Conservation (phyloP, 2,797 vertebrate species). For the Gambelia wislizenii region DNA sequence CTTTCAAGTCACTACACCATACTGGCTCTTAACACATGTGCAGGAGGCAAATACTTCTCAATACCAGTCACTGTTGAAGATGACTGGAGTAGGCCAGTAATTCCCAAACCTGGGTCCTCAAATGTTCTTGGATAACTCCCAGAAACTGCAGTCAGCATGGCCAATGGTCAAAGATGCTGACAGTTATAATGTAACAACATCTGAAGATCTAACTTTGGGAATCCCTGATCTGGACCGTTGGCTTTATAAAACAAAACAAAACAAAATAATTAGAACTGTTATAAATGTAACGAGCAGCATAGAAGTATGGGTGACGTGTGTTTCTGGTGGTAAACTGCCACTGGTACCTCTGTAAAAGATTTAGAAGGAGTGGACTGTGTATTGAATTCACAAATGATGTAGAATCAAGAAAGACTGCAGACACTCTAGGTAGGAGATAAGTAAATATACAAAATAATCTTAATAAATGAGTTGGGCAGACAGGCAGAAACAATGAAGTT, state of each 20-base stretch:
- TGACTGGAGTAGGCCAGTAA: not conserved
- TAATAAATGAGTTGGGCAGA: not conserved
- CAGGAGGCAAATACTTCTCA: not conserved
- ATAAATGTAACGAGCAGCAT: not conserved
- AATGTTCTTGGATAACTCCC: not conserved
- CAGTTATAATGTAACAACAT: not conserved
- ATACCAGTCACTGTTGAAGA: not conserved
- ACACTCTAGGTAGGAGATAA: not conserved
- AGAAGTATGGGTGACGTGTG: too few species aligned
- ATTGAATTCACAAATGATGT: not conserved
- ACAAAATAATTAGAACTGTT: not conserved
- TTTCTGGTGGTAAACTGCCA: not conserved
- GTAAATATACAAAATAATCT: not conserved
- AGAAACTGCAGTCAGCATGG: not conserved
- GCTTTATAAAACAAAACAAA: not conserved
- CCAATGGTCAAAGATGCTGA: not conserved
- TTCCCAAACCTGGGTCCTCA: not conserved
- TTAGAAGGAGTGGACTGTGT: not conserved
- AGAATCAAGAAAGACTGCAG: not conserved
- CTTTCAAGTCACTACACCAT: too few species aligned
- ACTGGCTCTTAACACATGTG: too few species aligned
- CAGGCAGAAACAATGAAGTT: not conserved
- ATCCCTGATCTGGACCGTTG: not conserved
- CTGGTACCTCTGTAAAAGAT: not conserved
- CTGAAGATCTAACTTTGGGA: too few species aligned